phyloP scores from a whole-genome alignment of 2,888 invertebrate species.

The Lasioglossum pauxillum region DNA sequence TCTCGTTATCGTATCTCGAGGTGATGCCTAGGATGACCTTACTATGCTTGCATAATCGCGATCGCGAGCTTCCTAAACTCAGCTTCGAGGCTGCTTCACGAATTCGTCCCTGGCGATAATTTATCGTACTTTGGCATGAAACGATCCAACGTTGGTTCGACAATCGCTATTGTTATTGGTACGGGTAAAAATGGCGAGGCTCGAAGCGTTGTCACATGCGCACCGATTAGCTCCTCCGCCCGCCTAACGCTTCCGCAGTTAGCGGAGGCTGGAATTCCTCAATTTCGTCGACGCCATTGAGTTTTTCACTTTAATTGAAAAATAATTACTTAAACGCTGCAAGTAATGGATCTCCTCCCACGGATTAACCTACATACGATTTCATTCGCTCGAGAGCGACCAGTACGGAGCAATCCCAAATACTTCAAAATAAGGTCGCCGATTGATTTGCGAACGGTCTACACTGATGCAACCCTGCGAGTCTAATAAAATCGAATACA shows the following conservation, averaged over 20 bases:
- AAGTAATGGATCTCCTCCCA: constrained; percentile 45
- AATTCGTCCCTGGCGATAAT: constrained; percentile 40
- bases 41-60: constrained; percentile 67
- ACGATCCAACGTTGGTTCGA: constrained; percentile 8
- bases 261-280: constrained; percentile 31
- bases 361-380: constrained; percentile 58
- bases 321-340: constrained; percentile 57
- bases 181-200: not conserved
- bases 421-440: not conserved
- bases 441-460: not conserved
- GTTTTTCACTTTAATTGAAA: constrained; percentile 54
- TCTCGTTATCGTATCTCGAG: constrained; percentile 75
- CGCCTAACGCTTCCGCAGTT: constrained; percentile 17
- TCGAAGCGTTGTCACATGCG: not conserved
- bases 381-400: constrained; percentile 2
- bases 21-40: constrained; percentile 74
- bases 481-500: no score
- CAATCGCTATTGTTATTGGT: constrained; percentile 12
- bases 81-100: not conserved
- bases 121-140: constrained; percentile 10
- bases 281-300: constrained; percentile 31
- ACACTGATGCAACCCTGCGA: no score
- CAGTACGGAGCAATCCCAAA: not conserved
- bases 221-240: not conserved
- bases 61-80: constrained; percentile 51